Percentiles rank a stretch among this genome's conserved stretches.
Evolutionary conservation across 2,888 invertebrate genomes (phyloP).

Genomic region (Drymonia ruficornis): DNA sequence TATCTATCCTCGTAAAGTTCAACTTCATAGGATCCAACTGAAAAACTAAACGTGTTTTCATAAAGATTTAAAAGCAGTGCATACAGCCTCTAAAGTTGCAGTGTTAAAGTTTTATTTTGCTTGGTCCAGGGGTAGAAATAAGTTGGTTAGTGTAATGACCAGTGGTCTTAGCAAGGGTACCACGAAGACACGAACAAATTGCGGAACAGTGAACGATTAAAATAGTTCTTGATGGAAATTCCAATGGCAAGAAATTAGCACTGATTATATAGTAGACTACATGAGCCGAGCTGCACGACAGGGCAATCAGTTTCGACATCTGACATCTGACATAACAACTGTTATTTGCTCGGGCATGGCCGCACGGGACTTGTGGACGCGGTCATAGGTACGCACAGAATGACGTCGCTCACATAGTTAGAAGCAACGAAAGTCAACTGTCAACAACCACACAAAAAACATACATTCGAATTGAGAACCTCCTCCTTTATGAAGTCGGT

Average conservation of each 20-base stretch:
- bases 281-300: no score
- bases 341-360: no score
- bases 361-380: no score
- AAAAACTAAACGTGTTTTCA: constrained; percentile 11
- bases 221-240: constrained; percentile 35
- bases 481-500: no score
- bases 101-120: constrained; percentile 16
- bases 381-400: no score
- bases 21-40: background rate
- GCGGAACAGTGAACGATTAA: constrained; percentile 57
- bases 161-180: constrained; percentile 43
- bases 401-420: no score
- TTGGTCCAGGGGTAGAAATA: background rate
- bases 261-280: no score
- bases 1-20: background rate
- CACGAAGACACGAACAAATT: constrained; percentile 57
- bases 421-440: no score
- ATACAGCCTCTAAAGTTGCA: background rate
- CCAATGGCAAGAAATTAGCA: constrained; percentile 27
- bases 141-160: constrained; percentile 43
- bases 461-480: no score
- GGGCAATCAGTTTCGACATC: no score
- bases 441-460: no score
- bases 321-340: no score
- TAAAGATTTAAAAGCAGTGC: constrained; percentile 10